Conservation (phyloP, 2,113 vertebrate species). For the Calonectris borealis region DNA sequence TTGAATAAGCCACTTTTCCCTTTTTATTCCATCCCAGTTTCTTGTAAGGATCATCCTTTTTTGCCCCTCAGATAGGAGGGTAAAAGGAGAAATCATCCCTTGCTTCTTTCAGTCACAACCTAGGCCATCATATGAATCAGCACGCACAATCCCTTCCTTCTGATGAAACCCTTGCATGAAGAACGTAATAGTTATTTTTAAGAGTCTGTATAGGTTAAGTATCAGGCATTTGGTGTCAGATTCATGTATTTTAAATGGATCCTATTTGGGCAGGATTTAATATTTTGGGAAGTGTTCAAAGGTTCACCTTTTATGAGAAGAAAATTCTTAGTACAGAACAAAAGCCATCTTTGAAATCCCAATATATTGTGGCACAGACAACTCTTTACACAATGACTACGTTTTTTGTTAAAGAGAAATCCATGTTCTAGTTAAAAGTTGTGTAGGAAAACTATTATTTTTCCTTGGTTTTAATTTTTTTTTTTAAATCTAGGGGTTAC, state of each 20-base stretch:
- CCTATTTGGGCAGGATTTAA: neutral
- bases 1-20: neutral
- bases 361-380: neutral
- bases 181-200: neutral
- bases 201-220: neutral
- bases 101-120: neutral
- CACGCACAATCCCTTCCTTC: neutral
- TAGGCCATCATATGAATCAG: neutral
- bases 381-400: neutral
- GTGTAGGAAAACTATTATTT: neutral
- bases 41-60: neutral
- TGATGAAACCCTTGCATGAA: neutral
- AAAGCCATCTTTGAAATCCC: neutral
- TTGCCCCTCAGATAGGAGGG: neutral
- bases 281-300: neutral
- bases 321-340: neutral
- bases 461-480: neutral
- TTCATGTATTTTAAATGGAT: neutral
- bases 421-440: neutral
- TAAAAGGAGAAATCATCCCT: neutral
- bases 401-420: neutral
- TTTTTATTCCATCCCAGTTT: neutral
- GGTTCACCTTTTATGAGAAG: neutral
- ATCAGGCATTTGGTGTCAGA: neutral
- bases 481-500: neutral